Conservation (phyloP, 2,797 vertebrate genomes). For the Urosaurus nigricauda region DNA sequence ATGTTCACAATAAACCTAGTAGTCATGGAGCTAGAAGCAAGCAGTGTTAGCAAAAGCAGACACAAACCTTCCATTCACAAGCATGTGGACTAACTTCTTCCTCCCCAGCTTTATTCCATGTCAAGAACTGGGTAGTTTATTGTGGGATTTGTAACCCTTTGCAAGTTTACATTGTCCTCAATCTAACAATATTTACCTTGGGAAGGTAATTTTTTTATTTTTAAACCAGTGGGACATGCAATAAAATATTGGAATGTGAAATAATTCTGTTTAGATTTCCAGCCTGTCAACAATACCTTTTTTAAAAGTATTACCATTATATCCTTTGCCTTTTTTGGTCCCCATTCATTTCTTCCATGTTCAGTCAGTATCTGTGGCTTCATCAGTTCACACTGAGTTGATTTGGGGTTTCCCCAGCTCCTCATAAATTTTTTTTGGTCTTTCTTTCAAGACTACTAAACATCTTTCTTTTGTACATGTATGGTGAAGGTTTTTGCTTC, state of each 20-base stretch:
- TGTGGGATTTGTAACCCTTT: neutral
- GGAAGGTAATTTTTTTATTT: neutral
- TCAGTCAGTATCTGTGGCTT: too few species aligned
- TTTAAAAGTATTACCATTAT: neutral
- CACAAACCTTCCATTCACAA: neutral
- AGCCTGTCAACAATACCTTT: neutral
- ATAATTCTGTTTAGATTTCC: too few species aligned
- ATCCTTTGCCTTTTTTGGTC: too few species aligned
- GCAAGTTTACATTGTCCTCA: neutral
- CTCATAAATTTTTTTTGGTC: too few species aligned
- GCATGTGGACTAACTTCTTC: neutral
- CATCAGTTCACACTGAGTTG: too few species aligned
- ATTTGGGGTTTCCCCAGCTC: too few species aligned
- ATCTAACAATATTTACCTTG: neutral
- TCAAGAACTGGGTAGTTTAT: neutral
- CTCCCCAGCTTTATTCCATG: neutral
- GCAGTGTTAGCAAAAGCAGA: neutral
- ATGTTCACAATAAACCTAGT: neutral
- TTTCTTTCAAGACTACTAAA: too few species aligned
- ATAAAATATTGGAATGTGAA: neutral
- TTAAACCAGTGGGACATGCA: neutral
- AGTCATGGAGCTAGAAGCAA: neutral
- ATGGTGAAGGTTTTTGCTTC: too few species aligned
- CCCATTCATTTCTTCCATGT: too few species aligned
- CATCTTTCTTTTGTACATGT: too few species aligned